A percentile compares a stretch with the other conserved stretches of the same genome.
These are phyloP conservation scores for Brachionus calyciflorus DNA, from an alignment of 1,140 invertebrate genomes.

Conservation along the genomic window DNA sequence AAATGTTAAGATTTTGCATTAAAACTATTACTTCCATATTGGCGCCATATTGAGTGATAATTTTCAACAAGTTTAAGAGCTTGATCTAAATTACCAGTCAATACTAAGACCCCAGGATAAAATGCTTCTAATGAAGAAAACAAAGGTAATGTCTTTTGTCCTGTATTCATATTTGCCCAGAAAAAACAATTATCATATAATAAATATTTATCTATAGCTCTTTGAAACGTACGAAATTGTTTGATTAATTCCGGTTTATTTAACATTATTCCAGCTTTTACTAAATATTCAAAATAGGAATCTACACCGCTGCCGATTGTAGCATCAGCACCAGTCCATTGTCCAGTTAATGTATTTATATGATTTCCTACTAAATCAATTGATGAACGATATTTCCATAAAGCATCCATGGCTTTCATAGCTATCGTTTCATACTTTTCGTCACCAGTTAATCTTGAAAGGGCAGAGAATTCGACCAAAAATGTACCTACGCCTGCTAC, in stretches of 20 bases:
- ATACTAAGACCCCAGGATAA: constrained; percentile 90
- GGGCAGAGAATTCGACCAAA: constrained; percentile 90
- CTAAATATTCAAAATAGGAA: constrained; percentile 97
- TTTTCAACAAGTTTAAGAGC: constrained; percentile 7
- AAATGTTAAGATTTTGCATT: not conserved
- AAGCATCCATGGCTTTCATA: constrained; percentile 79
- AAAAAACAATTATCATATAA: constrained; percentile 78
- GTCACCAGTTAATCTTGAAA: constrained; percentile 84
- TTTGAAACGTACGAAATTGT: constrained; percentile 66
- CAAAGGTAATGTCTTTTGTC: constrained; percentile 87
- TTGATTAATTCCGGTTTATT: constrained; percentile 77
- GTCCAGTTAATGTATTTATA: constrained; percentile 86
- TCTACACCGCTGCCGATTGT: constrained; percentile 88
- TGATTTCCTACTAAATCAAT: constrained; percentile 75
- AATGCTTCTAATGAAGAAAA: constrained; percentile 97
- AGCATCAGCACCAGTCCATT: constrained; percentile 93
- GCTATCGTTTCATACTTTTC: constrained; percentile 89
- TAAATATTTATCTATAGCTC: constrained; percentile 79
- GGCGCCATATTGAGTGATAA: constrained; percentile 35
- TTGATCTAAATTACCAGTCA: not conserved
- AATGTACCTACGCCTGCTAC: constrained; percentile 97
- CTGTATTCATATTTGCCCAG: constrained; percentile 93
- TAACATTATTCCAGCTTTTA: constrained; percentile 78
- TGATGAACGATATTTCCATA: constrained; percentile 71
- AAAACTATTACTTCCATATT: constrained; percentile 12